Evolutionary conservation across 1,140 invertebrate genomes (phyloP).

Genomic region (Eciton burchellii): DNA sequence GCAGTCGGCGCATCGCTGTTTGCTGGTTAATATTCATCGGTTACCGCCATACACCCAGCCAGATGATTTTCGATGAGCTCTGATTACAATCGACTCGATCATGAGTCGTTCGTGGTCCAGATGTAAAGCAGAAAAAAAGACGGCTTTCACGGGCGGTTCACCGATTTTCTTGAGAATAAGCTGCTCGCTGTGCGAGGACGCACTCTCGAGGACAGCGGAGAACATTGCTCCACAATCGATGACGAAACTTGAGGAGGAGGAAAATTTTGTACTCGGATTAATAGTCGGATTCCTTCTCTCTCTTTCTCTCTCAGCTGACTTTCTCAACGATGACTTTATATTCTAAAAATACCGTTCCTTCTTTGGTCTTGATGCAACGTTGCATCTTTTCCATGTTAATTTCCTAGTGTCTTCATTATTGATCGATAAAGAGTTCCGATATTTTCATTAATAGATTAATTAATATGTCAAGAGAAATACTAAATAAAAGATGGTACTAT

Average conservation of each 20-base stretch:
- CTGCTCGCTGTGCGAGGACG: no score
- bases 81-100: conserved; percentile 82
- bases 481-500: no score
- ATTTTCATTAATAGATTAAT: background rate
- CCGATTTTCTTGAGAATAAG: background rate
- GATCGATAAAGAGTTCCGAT: background rate
- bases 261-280: background rate
- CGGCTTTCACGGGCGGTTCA: background rate
- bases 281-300: background rate
- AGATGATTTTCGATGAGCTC: conserved; percentile 80
- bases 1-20: conserved; percentile 74
- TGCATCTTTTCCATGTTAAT: background rate
- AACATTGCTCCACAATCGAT: background rate
- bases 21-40: conserved; percentile 86
- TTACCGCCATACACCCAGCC: conserved; percentile 69
- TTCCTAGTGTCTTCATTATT: background rate
- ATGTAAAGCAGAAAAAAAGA: conserved; percentile 47
- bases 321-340: background rate
- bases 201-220: background rate
- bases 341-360: background rate
- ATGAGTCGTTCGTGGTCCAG: conserved; percentile 44
- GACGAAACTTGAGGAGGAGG: background rate
- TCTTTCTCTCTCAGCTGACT: background rate
- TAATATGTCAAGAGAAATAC: background rate
- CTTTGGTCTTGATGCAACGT: background rate